phyloP scores from a whole-genome alignment of 1,140 invertebrate species.

The Acromyrmex heyeri region DNA sequence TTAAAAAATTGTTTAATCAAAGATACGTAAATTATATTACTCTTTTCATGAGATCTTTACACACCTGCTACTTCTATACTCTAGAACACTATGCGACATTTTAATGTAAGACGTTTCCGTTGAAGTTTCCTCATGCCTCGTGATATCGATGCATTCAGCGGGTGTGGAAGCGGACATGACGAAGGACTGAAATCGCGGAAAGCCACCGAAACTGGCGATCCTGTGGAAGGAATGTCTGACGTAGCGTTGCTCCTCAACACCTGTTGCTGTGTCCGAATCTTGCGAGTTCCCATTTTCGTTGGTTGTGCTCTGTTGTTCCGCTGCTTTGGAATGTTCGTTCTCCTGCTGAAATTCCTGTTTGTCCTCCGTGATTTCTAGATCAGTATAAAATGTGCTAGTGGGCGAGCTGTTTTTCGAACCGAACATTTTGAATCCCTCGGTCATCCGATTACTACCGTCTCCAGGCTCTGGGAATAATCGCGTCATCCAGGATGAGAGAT shows the following conservation, averaged over 20 bases:
- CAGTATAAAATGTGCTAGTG: constrained; percentile 84
- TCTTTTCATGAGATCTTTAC: constrained; percentile 23
- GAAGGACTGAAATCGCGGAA: constrained; percentile 83
- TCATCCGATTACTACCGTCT: constrained; percentile 71
- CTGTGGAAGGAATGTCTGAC: constrained; percentile 82
- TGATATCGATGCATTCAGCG: constrained; percentile 73
- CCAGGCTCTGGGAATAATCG: constrained; percentile 80
- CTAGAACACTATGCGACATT: constrained; percentile 83
- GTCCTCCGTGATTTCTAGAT: constrained; percentile 78
- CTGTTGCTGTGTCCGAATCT: constrained; percentile 79
- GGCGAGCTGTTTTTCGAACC: constrained; percentile 80
- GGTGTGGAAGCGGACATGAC: constrained; percentile 83
- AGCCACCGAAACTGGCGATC: constrained; percentile 82
- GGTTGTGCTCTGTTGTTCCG: constrained; percentile 77
- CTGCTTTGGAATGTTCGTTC: constrained; percentile 69
- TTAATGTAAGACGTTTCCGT: constrained; percentile 80
- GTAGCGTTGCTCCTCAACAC: constrained; percentile 79
- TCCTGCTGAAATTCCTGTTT: constrained; percentile 59
- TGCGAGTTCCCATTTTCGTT: constrained; percentile 83
- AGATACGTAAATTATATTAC: constrained; percentile 3
- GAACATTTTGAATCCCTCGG: constrained; percentile 83
- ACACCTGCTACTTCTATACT: constrained; percentile 84
- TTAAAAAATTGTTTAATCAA: neutral
- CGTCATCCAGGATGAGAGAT: constrained; percentile 83
- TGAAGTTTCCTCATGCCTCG: constrained; percentile 76